Evolutionary conservation across 2,888 invertebrate genomes (phyloP).

Genomic region (Terebella lapidaria): DNA sequence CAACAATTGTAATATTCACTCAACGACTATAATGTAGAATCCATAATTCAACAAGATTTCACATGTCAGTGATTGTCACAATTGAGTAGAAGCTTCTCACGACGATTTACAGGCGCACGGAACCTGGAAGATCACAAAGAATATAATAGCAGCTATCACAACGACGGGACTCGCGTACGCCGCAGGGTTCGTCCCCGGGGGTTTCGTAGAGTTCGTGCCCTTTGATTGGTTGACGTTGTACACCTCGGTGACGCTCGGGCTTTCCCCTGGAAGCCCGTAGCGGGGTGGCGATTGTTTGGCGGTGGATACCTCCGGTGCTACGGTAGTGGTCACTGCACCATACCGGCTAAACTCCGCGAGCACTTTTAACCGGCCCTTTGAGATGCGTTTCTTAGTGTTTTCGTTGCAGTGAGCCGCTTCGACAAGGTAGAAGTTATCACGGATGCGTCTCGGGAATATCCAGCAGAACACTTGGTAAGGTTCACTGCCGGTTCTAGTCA

Average conservation of each 20-base stretch:
- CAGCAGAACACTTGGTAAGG: slow-evolving; percentile 12
- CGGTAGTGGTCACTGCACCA: background rate
- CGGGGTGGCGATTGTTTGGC: background rate
- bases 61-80: too few relatives aligned
- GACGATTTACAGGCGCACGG: slow-evolving; percentile 4
- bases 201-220: background rate
- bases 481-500: slow-evolving; percentile 7
- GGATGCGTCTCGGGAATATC: slow-evolving; percentile 15
- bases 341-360: slow-evolving; percentile 11
- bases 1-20: too few relatives aligned
- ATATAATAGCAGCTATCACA: background rate
- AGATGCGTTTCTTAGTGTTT: slow-evolving; percentile 9
- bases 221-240: background rate
- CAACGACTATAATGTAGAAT: too few relatives aligned
- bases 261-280: background rate
- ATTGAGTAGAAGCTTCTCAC: too few relatives aligned
- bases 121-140: slow-evolving; percentile 7
- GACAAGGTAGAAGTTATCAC: slow-evolving; percentile 16
- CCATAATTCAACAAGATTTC: too few relatives aligned
- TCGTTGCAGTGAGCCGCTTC: slow-evolving; percentile 18
- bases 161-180: background rate
- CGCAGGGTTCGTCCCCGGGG: background rate
- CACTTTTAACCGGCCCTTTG: slow-evolving; percentile 8
- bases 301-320: background rate
- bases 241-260: background rate